A percentile compares a stretch with the other conserved stretches of the same genome.
Conservation (phyloP, 2,797 vertebrate genomes). For the Rhincodon typus region DNA sequence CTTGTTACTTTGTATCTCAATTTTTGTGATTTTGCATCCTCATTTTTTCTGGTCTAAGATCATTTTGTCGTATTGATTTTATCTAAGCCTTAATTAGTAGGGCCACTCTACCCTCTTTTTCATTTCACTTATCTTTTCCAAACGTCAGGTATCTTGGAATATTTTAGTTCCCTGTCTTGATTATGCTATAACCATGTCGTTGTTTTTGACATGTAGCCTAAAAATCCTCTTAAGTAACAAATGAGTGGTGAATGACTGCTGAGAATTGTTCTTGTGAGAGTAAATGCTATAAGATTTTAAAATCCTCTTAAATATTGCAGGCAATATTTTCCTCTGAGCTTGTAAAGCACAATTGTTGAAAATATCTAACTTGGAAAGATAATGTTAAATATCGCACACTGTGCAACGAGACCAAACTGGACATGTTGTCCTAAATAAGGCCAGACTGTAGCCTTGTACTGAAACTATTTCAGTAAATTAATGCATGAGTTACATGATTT, state of each 20-base stretch:
- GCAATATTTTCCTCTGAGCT: neutral
- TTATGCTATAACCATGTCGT: neutral
- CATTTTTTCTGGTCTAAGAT: too few relatives aligned
- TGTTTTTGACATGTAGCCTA: neutral
- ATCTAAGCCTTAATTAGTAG: too few relatives aligned
- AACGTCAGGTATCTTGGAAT: too few relatives aligned
- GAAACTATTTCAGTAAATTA: neutral
- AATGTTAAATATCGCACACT: neutral
- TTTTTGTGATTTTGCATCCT: too few relatives aligned
- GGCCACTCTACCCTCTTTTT: too few relatives aligned
- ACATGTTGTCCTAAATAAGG: too few relatives aligned
- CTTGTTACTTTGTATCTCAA: too few relatives aligned
- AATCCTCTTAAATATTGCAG: neutral
- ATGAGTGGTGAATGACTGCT: neutral
- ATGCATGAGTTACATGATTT: neutral
- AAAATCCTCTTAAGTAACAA: neutral
- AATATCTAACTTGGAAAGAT: neutral
- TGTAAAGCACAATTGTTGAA: neutral
- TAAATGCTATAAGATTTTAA: neutral
- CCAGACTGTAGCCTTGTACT: too few relatives aligned
- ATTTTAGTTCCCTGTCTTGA: too few relatives aligned
- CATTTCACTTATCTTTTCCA: too few relatives aligned
- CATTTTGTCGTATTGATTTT: too few relatives aligned
- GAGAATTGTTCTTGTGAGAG: neutral
- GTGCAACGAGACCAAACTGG: too few relatives aligned